Evolutionary conservation across 2,797 vertebrate species (phyloP).

Genomic region (Falco columbarius): DNA sequence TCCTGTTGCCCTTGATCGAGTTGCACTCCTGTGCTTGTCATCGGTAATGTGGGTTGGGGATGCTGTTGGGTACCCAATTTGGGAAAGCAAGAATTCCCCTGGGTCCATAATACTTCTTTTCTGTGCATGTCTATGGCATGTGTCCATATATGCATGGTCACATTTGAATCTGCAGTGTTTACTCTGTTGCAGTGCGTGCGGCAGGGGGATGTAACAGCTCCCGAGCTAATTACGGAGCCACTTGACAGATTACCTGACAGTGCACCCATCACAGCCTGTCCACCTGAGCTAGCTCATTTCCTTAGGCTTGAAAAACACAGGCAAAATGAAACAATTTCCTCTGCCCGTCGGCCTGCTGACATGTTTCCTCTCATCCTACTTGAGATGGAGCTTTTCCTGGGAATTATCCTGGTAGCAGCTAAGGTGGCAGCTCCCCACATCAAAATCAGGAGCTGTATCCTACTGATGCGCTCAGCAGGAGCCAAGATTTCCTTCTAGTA

Average conservation of each 20-base stretch:
- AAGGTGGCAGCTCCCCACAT: neutral
- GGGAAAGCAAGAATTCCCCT: neutral
- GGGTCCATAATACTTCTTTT: neutral
- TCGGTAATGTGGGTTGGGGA: accelerated
- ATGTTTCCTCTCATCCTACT: neutral
- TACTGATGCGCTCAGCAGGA: neutral
- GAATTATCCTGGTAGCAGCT: neutral
- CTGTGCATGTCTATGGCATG: neutral
- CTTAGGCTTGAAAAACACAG: neutral
- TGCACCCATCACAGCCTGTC: accelerated
- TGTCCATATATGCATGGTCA: accelerated
- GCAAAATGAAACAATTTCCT: neutral
- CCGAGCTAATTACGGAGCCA: neutral
- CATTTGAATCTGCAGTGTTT: neutral
- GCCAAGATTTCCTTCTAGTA: neutral
- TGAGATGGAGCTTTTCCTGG: neutral
- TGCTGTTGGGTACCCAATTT: neutral
- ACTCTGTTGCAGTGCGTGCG: accelerated
- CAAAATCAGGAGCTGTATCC: neutral
- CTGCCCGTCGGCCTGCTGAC: neutral
- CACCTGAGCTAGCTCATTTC: neutral
- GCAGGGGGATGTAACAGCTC: neutral
- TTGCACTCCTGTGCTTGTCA: neutral
- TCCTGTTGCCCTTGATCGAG: neutral
- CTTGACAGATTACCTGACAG: neutral